phyloP scores from a whole-genome alignment of 2,797 vertebrate genomes.

The Prionace glauca region DNA sequence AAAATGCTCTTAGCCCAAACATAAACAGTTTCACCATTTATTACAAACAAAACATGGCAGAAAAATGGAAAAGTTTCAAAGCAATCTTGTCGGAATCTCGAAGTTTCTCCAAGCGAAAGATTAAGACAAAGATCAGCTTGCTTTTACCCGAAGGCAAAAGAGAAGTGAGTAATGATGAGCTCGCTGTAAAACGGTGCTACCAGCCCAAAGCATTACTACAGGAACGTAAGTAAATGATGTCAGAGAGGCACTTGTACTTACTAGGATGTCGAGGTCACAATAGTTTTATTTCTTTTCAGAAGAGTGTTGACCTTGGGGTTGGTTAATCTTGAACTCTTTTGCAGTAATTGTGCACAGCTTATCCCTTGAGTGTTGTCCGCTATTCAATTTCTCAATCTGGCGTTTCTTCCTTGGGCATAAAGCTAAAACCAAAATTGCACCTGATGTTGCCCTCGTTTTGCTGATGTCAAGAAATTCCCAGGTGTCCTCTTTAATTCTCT shows the following conservation, averaged over 20 bases:
- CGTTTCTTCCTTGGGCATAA: not conserved
- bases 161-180: not conserved
- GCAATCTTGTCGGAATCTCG: not conserved
- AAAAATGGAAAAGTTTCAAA: not conserved
- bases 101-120: slow-evolving; percentile 13
- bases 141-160: not conserved
- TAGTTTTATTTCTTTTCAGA: not conserved
- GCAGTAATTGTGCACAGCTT: not conserved
- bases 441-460: not conserved
- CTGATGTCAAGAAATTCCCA: not conserved
- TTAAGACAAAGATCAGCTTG: not conserved
- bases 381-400: not conserved
- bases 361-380: not conserved
- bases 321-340: not conserved
- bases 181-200: not conserved
- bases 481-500: not conserved
- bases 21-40: slow-evolving; percentile 3
- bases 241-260: not conserved
- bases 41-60: not conserved
- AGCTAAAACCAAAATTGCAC: not conserved
- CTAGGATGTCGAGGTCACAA: not conserved
- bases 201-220: not conserved
- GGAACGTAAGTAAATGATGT: not conserved
- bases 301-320: not conserved
- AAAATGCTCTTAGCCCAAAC: slow-evolving; percentile 2